Base-by-base conservation (phyloP, 2,888 invertebrate species). In the Kuschelorhynchus macadamiae region DNA sequence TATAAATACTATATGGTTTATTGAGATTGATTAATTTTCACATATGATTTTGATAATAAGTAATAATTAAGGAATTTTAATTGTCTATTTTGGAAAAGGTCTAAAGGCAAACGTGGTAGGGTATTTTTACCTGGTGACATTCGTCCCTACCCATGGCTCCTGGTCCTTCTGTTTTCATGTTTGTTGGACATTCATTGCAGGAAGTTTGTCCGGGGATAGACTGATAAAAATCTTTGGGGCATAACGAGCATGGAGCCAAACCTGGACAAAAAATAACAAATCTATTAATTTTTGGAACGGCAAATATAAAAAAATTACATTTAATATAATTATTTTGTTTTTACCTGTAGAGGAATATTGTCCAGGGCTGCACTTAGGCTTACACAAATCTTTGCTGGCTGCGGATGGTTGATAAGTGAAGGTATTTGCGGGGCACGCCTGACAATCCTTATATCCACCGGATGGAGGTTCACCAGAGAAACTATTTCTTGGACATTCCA, bases 331-430 rank as follows among this genome's bases (percentile, higher is more conserved):
- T n/a, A n/a, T n/a, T n/a, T n/a, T n/a, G n/a, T n/a, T n/a, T n/a
- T 16, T 49, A 65, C 65, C 98, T 11, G 96, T 96, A 2, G 94
- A 92, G 0, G 97, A 97, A 80, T 97, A 98, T 73, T 91, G 90
- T 65, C 98, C 98, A 11, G 96, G 89, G 11, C 90, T 87, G 81
- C 98, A 98, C 82, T 96, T 96, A 36, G 93, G 89, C 82, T 95
- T 88, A 79, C 96, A 97, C 72, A 89, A 88, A 73, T 93, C 92
- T 81, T 90, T 91, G 64, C 91, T 91, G 7, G 93, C 89, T 1
- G 96, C 94, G n/a, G 96, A 91, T 8, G 96, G 95, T 84, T 95
- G 95, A 81, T 94, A 96, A 0, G 96, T 96, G 79, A 91, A 96
- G 0, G 92, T 94, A 69, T 92, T 93, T 0, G 94, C 91, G 1